Evolutionary conservation across 2,888 invertebrate species (phyloP), one percentile per base, ranked within the genome.

Genomic region (Orgyia antiqua): DNA sequence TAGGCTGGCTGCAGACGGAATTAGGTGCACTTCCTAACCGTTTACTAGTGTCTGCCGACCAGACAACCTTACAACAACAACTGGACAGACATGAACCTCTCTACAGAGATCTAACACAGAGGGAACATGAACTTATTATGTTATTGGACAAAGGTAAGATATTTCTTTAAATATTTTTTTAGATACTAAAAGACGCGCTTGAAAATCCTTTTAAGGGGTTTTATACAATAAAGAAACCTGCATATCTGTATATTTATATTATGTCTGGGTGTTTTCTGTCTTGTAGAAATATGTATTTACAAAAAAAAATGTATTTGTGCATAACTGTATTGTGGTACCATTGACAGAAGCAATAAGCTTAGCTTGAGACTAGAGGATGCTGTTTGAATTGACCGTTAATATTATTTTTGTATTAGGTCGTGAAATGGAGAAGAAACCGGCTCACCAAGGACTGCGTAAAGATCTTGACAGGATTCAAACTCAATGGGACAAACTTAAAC

Each of bases 61-160:
- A 90, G 23, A 91, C 91, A 45, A 90, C 93, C 31, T 87, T 99
- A 26, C 93, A 93, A 54, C 94, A 94, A 58, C 98, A 98, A 84
- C 88, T 96, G 31, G 92, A 94, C 45, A 90, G 94, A 17, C 96
- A 96, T 65, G 96, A 96, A 79, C 96, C 96, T 0, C 88, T 96
- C 29, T 97, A 97, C 72, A 88, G 94, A 17, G 95, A 95, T 58
- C 93, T 97, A 1, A 92, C 95, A 82, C 91, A 93, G 43, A 90
- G 94, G 41, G 97, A 97, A 59, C 96, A 97, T 60, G 97, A 98
- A 77, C 92, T 97, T 0, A 96, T 97, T 47, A 96, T 97, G 92
- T 87, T 98, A 9, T 73, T 98, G 15, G 97, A 97, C 65, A 97
- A 96, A 77, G 97, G 97, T 51, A 19, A 34, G 49, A n/a, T n/a